phyloP scores from a whole-genome alignment of 2,113 vertebrate genomes.

The Labeo rohita region DNA sequence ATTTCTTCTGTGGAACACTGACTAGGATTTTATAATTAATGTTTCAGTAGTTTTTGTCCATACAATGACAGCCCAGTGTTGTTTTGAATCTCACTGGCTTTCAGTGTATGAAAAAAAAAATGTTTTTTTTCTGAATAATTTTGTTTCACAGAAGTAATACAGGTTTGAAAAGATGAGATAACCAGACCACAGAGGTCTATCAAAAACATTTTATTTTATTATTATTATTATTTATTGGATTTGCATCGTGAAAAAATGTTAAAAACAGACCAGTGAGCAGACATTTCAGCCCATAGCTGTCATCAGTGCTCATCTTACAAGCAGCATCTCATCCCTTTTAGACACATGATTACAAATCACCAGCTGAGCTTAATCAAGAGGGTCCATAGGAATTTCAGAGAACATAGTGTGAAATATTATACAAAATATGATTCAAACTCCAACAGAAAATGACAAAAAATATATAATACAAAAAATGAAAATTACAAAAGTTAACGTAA shows the following conservation, averaged over 20 bases:
- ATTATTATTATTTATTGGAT: too few relatives aligned
- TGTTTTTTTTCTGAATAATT: neutral
- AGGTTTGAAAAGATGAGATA: too few relatives aligned
- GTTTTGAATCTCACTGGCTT: neutral
- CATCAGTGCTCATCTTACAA: too few relatives aligned
- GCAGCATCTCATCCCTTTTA: too few relatives aligned
- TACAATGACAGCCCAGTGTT: neutral
- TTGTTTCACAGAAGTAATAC: neutral
- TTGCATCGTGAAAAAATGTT: neutral
- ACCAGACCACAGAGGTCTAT: neutral
- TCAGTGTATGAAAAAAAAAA: neutral
- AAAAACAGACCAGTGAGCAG: too few relatives aligned
- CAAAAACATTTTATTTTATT: too few relatives aligned
- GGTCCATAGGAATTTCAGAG: too few relatives aligned
- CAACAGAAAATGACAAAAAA: neutral
- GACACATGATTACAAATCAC: too few relatives aligned
- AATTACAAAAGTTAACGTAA: neutral
- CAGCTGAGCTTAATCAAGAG: too few relatives aligned
- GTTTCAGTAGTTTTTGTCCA: neutral
- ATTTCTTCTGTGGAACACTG: neutral
- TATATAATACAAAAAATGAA: too few relatives aligned
- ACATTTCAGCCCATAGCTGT: too few relatives aligned
- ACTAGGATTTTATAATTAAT: neutral
- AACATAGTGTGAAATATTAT: too few relatives aligned
- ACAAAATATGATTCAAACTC: neutral